Percentiles rank a stretch among this genome's conserved stretches.
Conservation (phyloP, 2,888 invertebrate species). For the Pterobdella sp. region DNA sequence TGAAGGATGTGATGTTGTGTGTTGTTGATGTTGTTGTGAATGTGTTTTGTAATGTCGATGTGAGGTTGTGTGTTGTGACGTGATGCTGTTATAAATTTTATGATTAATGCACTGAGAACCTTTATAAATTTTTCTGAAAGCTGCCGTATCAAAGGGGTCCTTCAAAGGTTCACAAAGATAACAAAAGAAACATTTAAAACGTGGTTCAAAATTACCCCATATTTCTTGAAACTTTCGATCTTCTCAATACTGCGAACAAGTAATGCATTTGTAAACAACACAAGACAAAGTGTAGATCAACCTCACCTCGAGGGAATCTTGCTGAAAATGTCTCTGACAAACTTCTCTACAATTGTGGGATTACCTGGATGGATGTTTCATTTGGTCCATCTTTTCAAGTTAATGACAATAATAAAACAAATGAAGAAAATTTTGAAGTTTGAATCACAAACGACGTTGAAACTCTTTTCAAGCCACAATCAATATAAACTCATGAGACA, state of each 20-base stretch:
- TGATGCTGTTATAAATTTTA: neutral
- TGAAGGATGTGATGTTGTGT: neutral
- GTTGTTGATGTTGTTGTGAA: neutral
- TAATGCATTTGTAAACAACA: neutral
- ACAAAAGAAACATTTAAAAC: neutral
- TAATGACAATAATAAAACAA: no score
- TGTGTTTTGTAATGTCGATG: neutral
- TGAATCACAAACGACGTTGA: no score
- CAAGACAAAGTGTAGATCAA: neutral
- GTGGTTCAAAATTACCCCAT: neutral
- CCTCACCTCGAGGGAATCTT: slow-evolving; percentile 61
- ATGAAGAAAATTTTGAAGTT: no score
- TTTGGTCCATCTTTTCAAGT: no score
- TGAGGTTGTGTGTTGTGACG: neutral
- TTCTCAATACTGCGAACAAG: neutral
- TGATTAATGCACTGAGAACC: slow-evolving; percentile 37
- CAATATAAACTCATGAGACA: no score
- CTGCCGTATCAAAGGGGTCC: slow-evolving; percentile 58
- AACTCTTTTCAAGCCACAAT: no score
- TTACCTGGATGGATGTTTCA: no score
- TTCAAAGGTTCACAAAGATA: slow-evolving; percentile 33
- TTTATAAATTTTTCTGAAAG: slow-evolving; percentile 57
- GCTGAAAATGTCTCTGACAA: slow-evolving; percentile 62
- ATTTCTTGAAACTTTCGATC: neutral
- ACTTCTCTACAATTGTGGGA: slow-evolving; percentile 60